Evolutionary conservation across 2,113 vertebrate genomes (phyloP).

Genomic region (Hippolais icterina): DNA sequence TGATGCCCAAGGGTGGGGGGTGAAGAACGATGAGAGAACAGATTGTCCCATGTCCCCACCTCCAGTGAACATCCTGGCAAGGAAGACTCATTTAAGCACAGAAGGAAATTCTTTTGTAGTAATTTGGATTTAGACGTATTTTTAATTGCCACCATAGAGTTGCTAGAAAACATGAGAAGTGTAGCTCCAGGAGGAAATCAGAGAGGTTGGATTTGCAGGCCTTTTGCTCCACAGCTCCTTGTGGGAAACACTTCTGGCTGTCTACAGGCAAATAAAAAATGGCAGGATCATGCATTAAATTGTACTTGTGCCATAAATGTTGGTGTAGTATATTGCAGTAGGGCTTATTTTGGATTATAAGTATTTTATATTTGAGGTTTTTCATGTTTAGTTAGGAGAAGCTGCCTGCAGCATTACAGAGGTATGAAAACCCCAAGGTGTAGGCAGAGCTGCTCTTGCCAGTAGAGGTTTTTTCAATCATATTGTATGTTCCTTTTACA

Average conservation of each 20-base stretch:
- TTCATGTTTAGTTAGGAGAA: background rate
- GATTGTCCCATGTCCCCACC: background rate
- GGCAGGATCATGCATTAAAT: background rate
- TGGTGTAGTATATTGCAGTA: background rate
- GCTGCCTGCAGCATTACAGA: background rate
- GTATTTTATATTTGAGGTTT: background rate
- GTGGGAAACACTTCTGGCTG: background rate
- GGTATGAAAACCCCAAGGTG: background rate
- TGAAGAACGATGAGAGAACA: fast-evolving
- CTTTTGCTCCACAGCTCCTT: background rate
- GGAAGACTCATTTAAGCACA: background rate
- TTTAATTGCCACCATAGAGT: background rate
- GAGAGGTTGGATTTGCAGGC: background rate
- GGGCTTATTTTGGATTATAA: background rate
- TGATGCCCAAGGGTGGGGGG: background rate
- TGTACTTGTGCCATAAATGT: background rate
- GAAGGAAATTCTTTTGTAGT: background rate
- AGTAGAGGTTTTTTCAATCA: background rate
- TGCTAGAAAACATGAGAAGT: background rate
- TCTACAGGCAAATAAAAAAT: background rate
- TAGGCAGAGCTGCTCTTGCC: background rate
- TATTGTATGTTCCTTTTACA: background rate
- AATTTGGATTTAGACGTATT: background rate
- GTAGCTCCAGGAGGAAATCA: background rate
- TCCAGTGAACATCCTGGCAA: background rate